phyloP scores from a whole-genome alignment of 2,797 vertebrate genomes.

The Ataeniobius toweri region DNA sequence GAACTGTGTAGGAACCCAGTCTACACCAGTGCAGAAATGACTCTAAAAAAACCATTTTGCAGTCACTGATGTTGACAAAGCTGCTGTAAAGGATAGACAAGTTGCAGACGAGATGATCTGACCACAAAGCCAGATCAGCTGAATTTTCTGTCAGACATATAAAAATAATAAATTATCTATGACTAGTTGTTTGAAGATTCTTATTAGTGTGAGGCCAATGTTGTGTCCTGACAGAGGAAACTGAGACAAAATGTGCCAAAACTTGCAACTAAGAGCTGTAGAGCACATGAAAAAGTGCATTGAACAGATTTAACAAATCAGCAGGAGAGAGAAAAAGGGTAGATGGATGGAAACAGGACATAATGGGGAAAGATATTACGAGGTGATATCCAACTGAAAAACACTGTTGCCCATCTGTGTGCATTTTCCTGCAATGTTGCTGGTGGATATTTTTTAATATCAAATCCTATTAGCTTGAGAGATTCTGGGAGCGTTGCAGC shows the following conservation, averaged over 20 bases:
- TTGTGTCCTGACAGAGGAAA: slow-evolving; percentile 37
- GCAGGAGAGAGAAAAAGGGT: slow-evolving; percentile 22
- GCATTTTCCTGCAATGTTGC: slow-evolving; percentile 67
- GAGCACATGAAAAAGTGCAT: slow-evolving; percentile 19
- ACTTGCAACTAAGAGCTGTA: slow-evolving; percentile 38
- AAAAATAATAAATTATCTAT: slow-evolving; percentile 83
- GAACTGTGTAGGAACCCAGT: neutral
- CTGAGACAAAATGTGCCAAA: slow-evolving; percentile 35
- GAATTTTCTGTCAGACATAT: slow-evolving; percentile 68
- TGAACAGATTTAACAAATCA: slow-evolving; percentile 40
- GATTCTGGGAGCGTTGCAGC: slow-evolving; percentile 66
- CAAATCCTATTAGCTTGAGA: slow-evolving; percentile 85
- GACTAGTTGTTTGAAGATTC: slow-evolving; percentile 73
- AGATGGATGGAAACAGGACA: slow-evolving; percentile 17
- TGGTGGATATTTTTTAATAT: slow-evolving; percentile 82
- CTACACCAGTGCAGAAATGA: neutral
- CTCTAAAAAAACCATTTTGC: slow-evolving; percentile 23
- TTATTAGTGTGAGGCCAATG: slow-evolving; percentile 43
- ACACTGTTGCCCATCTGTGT: slow-evolving; percentile 47
- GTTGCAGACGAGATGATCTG: slow-evolving; percentile 57
- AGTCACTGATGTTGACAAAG: slow-evolving; percentile 38
- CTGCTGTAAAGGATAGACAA: slow-evolving; percentile 24
- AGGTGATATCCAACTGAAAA: slow-evolving; percentile 46
- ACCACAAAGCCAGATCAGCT: slow-evolving; percentile 73
- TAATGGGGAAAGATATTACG: slow-evolving; percentile 17